Percentiles rank a stretch among this genome's conserved stretches.
Evolutionary conservation across 2,888 invertebrate species (phyloP).

Genomic region (Oxyscelio sp.): DNA sequence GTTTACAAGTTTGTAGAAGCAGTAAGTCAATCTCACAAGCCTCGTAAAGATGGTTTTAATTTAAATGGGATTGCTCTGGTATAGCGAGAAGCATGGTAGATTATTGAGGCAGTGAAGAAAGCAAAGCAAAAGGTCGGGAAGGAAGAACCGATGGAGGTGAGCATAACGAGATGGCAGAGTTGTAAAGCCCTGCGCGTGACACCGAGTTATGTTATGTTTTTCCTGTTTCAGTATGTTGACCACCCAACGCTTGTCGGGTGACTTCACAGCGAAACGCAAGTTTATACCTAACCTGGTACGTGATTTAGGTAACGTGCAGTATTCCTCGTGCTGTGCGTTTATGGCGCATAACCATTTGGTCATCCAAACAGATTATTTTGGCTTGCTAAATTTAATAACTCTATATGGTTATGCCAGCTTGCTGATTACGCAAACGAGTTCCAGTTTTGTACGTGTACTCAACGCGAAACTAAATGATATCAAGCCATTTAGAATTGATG

Average conservation of each 20-base stretch:
- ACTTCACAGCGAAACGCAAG: constrained; percentile 79
- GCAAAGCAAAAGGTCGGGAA: constrained; percentile 69
- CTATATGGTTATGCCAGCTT: constrained; percentile 84
- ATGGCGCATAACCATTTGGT: constrained; percentile 87
- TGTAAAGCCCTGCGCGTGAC: constrained; percentile 88
- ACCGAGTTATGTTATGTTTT: constrained; percentile 86
- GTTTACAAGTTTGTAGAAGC: too few species aligned
- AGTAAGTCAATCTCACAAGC: too few species aligned
- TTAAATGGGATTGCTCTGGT: too few species aligned
- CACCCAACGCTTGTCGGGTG: constrained; percentile 80
- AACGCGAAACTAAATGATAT: constrained; percentile 75
- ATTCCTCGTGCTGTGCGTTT: constrained; percentile 88
- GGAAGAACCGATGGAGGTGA: constrained; percentile 72
- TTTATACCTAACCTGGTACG: constrained; percentile 82
- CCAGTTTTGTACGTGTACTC: constrained; percentile 65
- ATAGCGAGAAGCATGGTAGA: too few species aligned
- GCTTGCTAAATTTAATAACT: constrained; percentile 89
- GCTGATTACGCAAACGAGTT: constrained; percentile 84
- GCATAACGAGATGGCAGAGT: constrained; percentile 86
- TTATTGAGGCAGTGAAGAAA: constrained; percentile 67
- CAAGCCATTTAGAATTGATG: constrained; percentile 59
- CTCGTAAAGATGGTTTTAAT: too few species aligned
- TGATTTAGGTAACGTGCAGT: constrained; percentile 85
- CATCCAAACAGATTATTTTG: constrained; percentile 88
- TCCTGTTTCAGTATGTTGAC: constrained; percentile 81